Evolutionary conservation across 1,140 invertebrate species (phyloP).

Genomic region (Nomia melanderi): DNA sequence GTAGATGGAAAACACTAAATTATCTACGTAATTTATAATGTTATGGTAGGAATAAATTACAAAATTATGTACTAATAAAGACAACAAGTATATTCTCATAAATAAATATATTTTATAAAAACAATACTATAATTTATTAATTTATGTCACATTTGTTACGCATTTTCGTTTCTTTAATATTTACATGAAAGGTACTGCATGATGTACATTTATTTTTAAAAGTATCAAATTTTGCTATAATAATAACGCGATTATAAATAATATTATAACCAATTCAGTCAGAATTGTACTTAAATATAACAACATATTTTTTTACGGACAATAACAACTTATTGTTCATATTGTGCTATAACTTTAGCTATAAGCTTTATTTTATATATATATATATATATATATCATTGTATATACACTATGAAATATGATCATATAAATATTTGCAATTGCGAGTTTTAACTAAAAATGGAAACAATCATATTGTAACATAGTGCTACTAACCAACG

Average conservation of each 20-base stretch:
- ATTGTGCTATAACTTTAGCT: background rate
- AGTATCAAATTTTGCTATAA: slow-evolving; percentile 9
- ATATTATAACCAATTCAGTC: slow-evolving; percentile 15
- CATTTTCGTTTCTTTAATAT: background rate
- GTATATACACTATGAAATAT: slow-evolving; percentile 24
- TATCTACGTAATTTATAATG: background rate
- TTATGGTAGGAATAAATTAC: background rate
- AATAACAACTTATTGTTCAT: slow-evolving; percentile 10
- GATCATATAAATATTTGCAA: background rate
- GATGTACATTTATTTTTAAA: slow-evolving; percentile 9
- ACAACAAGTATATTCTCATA: slow-evolving; percentile 10
- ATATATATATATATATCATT: background rate
- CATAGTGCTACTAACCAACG: background rate
- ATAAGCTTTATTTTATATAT: no score
- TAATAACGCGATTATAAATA: slow-evolving; percentile 22
- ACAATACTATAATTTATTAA: slow-evolving; percentile 8
- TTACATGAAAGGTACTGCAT: background rate
- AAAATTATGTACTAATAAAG: background rate
- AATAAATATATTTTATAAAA: slow-evolving; percentile 35
- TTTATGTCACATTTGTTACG: background rate
- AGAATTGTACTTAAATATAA: slow-evolving; percentile 1
- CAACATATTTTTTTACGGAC: background rate
- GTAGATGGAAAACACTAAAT: background rate
- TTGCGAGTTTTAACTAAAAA: background rate
- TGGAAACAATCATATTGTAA: background rate